phyloP scores from a whole-genome alignment of 1,140 invertebrate genomes.

The Diachasmimorpha longicaudata region DNA sequence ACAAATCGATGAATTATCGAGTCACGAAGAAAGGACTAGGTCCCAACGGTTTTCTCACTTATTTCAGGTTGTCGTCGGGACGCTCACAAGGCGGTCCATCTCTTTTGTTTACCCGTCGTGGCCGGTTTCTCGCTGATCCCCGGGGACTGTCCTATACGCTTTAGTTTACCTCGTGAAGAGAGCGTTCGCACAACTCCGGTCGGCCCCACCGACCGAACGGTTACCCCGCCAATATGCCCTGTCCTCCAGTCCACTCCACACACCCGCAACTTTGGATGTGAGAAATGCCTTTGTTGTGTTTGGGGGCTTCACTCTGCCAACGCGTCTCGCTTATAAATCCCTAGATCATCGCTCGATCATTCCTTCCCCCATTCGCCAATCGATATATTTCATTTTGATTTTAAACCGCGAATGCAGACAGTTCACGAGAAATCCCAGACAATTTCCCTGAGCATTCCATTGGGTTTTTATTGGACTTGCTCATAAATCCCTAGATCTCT shows the following conservation, averaged over 20 bases:
- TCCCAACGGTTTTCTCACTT: slow-evolving; percentile 6
- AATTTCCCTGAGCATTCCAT: no score
- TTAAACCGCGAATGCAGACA: neutral
- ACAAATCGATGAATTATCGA: neutral
- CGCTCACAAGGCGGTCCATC: neutral
- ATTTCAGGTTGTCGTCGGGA: neutral
- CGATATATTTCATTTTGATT: no score
- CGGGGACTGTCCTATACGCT: no score
- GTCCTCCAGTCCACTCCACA: neutral
- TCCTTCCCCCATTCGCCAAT: neutral
- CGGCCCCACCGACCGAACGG: no score
- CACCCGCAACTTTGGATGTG: neutral
- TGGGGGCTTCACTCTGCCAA: neutral
- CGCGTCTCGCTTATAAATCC: neutral
- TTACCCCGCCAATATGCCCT: neutral
- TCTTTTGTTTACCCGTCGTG: slow-evolving; percentile 2
- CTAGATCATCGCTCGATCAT: neutral
- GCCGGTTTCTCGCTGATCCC: neutral
- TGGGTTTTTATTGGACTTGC: no score
- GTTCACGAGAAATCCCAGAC: no score
- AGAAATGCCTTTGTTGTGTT: neutral
- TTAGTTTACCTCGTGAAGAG: no score
- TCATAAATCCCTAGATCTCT: no score
- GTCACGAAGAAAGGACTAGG: neutral
- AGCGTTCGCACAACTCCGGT: no score